These are phyloP conservation scores for Lycaena phlaeas DNA, from an alignment of 2,888 invertebrate genomes.

Conservation along the genomic window DNA sequence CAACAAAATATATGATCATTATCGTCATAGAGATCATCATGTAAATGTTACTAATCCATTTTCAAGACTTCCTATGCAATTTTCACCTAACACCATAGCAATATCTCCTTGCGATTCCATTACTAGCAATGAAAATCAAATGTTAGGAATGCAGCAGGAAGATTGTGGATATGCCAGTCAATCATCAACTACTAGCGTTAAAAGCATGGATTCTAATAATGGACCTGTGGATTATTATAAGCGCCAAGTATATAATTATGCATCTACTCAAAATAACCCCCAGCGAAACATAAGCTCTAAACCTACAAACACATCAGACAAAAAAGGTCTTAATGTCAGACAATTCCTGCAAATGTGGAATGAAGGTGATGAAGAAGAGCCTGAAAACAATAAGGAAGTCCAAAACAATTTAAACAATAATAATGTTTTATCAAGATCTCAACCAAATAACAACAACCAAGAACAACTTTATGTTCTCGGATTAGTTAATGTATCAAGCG, in stretches of 20 bases:
- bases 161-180: constrained; percentile 67
- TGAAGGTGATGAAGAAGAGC: constrained; percentile 62
- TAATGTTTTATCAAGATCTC: constrained; percentile 30
- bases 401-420: constrained; percentile 28
- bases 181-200: constrained; percentile 54
- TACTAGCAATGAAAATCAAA: constrained; percentile 53
- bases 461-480: constrained; percentile 66
- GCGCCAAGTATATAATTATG: constrained; percentile 45
- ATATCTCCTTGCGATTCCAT: constrained; percentile 63
- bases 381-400: constrained; percentile 38
- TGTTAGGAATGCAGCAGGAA: constrained; percentile 45
- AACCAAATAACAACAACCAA: constrained; percentile 35
- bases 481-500: constrained; percentile 58
- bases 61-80: constrained; percentile 46
- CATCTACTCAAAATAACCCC: constrained; percentile 26
- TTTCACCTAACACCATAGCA: constrained; percentile 53
- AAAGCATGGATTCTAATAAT: constrained; percentile 49
- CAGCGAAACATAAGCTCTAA: constrained; percentile 13
- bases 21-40: constrained; percentile 13
- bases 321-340: constrained; percentile 53
- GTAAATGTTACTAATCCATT: constrained; percentile 44
- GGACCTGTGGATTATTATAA: constrained; percentile 43
- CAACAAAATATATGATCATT: constrained; percentile 47
- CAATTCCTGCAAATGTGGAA: constrained; percentile 69
- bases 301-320: constrained; percentile 30